Conservation (phyloP, 2,888 invertebrate species). For the Heliconius charithonia region DNA sequence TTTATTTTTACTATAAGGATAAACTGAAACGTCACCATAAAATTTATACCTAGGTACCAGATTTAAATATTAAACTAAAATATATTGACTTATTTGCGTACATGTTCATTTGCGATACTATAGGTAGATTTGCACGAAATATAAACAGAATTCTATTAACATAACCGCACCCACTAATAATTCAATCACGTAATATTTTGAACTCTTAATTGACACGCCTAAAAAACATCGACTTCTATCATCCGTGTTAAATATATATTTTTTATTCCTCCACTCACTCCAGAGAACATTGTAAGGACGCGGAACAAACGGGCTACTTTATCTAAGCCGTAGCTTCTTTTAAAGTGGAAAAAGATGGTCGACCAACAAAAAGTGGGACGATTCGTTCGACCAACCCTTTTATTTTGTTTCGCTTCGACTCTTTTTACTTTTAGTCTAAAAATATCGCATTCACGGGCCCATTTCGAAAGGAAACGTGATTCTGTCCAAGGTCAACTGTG, state of each 20-base stretch:
- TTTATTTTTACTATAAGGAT: not conserved
- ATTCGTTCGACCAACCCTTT: conserved; percentile 76
- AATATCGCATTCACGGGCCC: conserved; percentile 82
- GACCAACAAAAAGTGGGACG: conserved; percentile 73
- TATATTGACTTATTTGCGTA: not conserved
- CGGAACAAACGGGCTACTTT: conserved; percentile 57
- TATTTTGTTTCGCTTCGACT: conserved; percentile 69
- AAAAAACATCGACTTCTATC: conserved; percentile 30
- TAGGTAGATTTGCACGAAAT: not conserved
- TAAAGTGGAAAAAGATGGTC: conserved; percentile 66
- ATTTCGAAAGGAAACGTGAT: conserved; percentile 84
- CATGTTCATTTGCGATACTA: not conserved
- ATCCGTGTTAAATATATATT: conserved; percentile 44
- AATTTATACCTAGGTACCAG: no score
- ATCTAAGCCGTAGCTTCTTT: conserved; percentile 65
- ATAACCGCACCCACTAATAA: conserved; percentile 1
- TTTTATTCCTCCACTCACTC: conserved; percentile 38
- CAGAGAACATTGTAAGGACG: conserved; percentile 49
- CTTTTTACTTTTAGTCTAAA: conserved; percentile 82
- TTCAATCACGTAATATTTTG: not conserved
- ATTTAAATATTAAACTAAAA: not conserved
- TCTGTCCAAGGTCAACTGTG: conserved; percentile 78
- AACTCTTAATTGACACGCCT: conserved; percentile 26
- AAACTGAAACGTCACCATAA: no score
- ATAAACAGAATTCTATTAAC: conserved; percentile 1